These are phyloP conservation scores for Bellardia pandia DNA, from an alignment of 2,888 invertebrate genomes.

Conservation along the genomic window DNA sequence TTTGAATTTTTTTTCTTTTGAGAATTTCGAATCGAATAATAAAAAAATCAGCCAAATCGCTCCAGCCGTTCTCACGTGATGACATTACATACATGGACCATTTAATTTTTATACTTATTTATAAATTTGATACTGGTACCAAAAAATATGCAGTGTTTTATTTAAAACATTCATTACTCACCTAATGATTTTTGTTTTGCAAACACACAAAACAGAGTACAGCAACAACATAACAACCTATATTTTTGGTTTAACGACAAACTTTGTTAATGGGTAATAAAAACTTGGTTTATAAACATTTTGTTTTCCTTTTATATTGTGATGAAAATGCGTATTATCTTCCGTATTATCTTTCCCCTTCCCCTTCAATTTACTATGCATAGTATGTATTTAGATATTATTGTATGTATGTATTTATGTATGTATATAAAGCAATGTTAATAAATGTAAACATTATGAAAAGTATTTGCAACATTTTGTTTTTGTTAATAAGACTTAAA, in stretches of 20 bases:
- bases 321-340: conserved; percentile 9
- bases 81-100: too few relatives aligned
- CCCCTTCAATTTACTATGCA: not conserved
- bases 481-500: not conserved
- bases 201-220: not conserved
- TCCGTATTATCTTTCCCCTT: not conserved
- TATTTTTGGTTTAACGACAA: not conserved
- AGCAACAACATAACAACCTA: not conserved
- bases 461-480: not conserved
- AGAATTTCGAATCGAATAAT: too few relatives aligned
- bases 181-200: not conserved
- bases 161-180: not conserved
- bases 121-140: not conserved
- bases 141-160: not conserved
- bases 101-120: not conserved
- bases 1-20: too few relatives aligned
- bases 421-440: not conserved
- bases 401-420: not conserved
- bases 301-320: conserved; percentile 6
- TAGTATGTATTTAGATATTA: not conserved
- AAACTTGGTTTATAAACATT: not conserved
- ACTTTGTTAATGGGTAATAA: not conserved
- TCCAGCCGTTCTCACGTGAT: too few relatives aligned
- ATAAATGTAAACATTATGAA: not conserved
- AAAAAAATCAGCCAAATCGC: too few relatives aligned